A percentile compares a stretch with the other conserved stretches of the same genome.
These are phyloP conservation scores for Camelus bactrianus DNA, from an alignment of 2,113 vertebrate genomes.

Conservation along the genomic window DNA sequence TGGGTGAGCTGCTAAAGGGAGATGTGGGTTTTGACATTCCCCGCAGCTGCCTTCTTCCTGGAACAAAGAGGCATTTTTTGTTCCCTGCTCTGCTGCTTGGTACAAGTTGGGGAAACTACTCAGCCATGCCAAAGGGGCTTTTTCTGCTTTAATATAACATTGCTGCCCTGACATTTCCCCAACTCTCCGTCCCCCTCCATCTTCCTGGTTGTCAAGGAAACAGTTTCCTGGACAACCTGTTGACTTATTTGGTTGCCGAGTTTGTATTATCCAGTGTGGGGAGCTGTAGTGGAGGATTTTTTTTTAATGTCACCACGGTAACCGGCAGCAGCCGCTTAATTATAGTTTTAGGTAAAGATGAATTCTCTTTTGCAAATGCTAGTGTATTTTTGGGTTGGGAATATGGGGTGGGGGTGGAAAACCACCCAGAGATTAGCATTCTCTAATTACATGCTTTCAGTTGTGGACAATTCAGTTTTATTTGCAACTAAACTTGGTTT, in stretches of 20 bases:
- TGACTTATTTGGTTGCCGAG: conserved; percentile 83
- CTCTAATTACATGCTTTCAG: conserved; percentile 64
- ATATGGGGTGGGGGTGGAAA: neutral
- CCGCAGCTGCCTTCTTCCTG: neutral
- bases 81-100: neutral
- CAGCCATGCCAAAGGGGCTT: neutral
- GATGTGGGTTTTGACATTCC: neutral
- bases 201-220: conserved; percentile 87
- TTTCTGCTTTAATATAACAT: neutral
- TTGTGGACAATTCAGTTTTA: conserved; percentile 53
- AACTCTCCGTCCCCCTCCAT: conserved; percentile 66
- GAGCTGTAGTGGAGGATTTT: conserved; percentile 80
- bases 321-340: conserved; percentile 83
- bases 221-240: conserved; percentile 85
- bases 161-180: conserved; percentile 77
- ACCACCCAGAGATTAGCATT: conserved; percentile 52
- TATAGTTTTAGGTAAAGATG: conserved; percentile 84
- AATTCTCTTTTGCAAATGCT: conserved; percentile 83
- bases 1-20: neutral
- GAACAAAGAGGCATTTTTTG: neutral
- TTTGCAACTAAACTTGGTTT: conserved; percentile 65
- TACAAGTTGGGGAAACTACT: neutral
- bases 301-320: conserved; percentile 87
- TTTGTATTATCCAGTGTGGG: conserved; percentile 84
- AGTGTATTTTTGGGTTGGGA: conserved; percentile 76